Evolutionary conservation across 2,888 invertebrate species (phyloP), one percentile per base, ranked within the genome.

Genomic region (Nymphalis polychloros): DNA sequence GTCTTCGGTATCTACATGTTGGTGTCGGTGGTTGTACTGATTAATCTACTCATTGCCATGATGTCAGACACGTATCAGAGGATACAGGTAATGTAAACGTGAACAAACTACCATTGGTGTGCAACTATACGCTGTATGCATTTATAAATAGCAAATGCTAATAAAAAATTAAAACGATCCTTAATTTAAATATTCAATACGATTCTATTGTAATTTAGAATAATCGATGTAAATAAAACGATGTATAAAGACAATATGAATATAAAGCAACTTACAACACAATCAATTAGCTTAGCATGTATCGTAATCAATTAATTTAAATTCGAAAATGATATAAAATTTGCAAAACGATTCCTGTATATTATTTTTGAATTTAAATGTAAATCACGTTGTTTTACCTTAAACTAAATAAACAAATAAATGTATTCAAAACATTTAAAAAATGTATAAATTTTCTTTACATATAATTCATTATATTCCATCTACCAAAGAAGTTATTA

Each of bases 31-130:
- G 98, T 99, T 87, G 99, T 99, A 81, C 95, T 99, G 81, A 99
- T 99, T 93, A 99, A 99, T 93, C 95, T 99, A 78, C 96, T 99
- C 88, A 99, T 99, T 94, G 99, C 99, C 94, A 99, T 99, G 99
- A 99, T 99, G 99, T 98, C 99, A 86, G 99, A 99, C 94, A 99
- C 99, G 72, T 99, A 99, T 92, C 99, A 99, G 90, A 95, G 98
- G 87, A 99, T 99, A 86, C 98, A 99, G 95, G 98, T 96, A 95
- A 94, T 23, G 91, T 84, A 83, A 48, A 59, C 48, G 68, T 61
- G 59, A 59, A 59, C 53, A 53, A 35, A 59, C 65, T 70, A n/a
- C 67, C 76, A 75, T 77, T 75, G 73, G 66, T 59, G 35, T 19
- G 19, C 57, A 5, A 41, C n/a, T 8, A n/a, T 69, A 72, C 65